Conservation (phyloP, 1,140 invertebrate species). For the Tetramorium simillimum region DNA sequence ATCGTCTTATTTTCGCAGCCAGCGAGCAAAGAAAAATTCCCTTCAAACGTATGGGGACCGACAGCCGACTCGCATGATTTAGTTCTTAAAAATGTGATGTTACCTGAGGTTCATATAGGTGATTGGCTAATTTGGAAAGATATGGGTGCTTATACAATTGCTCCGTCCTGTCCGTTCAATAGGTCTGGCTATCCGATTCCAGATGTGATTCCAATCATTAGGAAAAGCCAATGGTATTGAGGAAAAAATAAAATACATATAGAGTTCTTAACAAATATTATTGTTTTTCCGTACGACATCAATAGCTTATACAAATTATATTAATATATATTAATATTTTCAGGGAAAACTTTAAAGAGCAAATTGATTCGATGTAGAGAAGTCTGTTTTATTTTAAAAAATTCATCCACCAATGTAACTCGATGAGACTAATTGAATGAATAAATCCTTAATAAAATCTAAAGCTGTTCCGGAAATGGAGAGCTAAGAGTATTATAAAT, state of each 20-base stretch:
- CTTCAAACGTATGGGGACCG: constrained; percentile 87
- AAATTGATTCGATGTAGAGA: constrained; percentile 1
- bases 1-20: constrained; percentile 12
- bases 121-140: constrained; percentile 87
- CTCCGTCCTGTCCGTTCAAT: constrained; percentile 86
- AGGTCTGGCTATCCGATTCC: constrained; percentile 86
- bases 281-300: not conserved
- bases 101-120: constrained; percentile 85
- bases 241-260: not conserved
- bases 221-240: constrained; percentile 69
- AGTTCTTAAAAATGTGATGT: constrained; percentile 83
- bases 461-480: too few relatives aligned
- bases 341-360: constrained; percentile 10
- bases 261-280: not conserved
- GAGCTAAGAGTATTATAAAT: too few relatives aligned
- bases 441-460: too few relatives aligned
- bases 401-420: not conserved
- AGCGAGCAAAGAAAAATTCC: constrained; percentile 71
- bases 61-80: constrained; percentile 89
- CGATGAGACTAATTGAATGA: not conserved
- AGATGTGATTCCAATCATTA: constrained; percentile 80
- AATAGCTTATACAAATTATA: not conserved
- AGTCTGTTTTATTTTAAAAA: not conserved
- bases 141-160: constrained; percentile 88
- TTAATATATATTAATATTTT: not conserved